Evolutionary conservation across 2,888 invertebrate species (phyloP), one percentile per base, ranked within the genome.

Genomic region (Odontothrips loti): DNA sequence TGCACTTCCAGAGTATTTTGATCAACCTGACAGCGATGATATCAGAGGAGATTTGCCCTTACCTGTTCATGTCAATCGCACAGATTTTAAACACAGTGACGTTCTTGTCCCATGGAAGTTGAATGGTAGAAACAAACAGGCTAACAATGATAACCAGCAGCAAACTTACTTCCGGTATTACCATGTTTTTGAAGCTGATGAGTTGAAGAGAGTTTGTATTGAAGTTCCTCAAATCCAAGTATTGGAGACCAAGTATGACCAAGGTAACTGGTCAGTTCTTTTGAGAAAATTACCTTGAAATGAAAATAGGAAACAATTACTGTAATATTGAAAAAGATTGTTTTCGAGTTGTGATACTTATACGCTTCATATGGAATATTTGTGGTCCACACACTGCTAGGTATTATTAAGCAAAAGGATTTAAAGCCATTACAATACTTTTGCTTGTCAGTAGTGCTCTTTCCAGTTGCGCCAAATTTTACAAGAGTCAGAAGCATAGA

Each of bases 41-140:
- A 9, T 27, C 27, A 75, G 27, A 75, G 27, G 68, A 10, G 27
- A 75, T 27, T 27, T 75, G 12, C 68, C 68, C 27, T 87, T 96
- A 23, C 95, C 96, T 0, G 90, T 99, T 29, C 99, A 99, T 86
- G 92, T 93, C 80, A 98, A 98, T 86, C 90, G 97, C 82, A 97
- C 96, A 0, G 92, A 95, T 85, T 99, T 99, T 87, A 90, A 91
- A 85, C 92, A 96, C 84, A 93, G 94, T 84, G 99, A 99, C 87
- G 88, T 99, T 82, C 89, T 99, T 51, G 99, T 99, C 0, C 99
- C 99, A 0, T 99, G 99, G 99, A 96, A 95, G 86, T 88, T 94
- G 75, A 93, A 92, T 84, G 86, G 86, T 23, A 81, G 83, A 47
- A 84, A 85, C 0, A 85, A 86, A n/a, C 88, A 88, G 82, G 83